Percentiles rank a stretch among this genome's conserved stretches.
These are phyloP conservation scores for Mungos mungo DNA, from an alignment of 2,113 vertebrate species.

Conservation along the genomic window DNA sequence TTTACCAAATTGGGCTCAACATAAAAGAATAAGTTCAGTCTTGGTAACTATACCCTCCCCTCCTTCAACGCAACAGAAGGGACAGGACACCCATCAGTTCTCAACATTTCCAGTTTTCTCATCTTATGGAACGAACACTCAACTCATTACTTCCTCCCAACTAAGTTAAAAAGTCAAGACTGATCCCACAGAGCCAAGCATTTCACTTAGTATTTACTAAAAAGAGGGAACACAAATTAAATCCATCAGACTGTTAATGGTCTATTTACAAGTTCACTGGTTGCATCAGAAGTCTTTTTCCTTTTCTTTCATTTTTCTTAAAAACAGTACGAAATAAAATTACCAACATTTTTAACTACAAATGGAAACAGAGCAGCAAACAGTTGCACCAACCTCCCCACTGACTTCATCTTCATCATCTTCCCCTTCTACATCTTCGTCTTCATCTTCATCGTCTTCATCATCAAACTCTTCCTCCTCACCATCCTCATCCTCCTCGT, in stretches of 20 bases:
- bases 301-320: neutral
- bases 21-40: neutral
- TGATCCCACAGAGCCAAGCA: neutral
- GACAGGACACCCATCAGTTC: neutral
- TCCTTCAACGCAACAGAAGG: neutral
- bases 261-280: neutral
- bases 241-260: neutral
- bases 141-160: neutral
- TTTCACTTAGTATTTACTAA: neutral
- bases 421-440: constrained; percentile 89
- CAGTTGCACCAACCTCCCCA: constrained; percentile 84
- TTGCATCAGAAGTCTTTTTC: neutral
- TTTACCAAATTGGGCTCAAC: neutral
- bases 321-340: neutral
- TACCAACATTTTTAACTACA: neutral
- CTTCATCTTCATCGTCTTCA: constrained; percentile 89
- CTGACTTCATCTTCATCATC: constrained; percentile 94
- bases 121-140: neutral
- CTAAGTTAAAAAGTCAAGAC: constrained; percentile 1
- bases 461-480: constrained; percentile 91
- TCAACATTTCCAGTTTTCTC: neutral
- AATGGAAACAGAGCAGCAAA: neutral
- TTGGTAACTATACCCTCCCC: neutral
- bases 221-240: neutral
- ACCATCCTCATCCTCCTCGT: constrained; percentile 91